A percentile compares a stretch with the other conserved stretches of the same genome.
These are phyloP conservation scores for Yponomeuta sedellus DNA, from an alignment of 2,888 invertebrate species.

Conservation along the genomic window DNA sequence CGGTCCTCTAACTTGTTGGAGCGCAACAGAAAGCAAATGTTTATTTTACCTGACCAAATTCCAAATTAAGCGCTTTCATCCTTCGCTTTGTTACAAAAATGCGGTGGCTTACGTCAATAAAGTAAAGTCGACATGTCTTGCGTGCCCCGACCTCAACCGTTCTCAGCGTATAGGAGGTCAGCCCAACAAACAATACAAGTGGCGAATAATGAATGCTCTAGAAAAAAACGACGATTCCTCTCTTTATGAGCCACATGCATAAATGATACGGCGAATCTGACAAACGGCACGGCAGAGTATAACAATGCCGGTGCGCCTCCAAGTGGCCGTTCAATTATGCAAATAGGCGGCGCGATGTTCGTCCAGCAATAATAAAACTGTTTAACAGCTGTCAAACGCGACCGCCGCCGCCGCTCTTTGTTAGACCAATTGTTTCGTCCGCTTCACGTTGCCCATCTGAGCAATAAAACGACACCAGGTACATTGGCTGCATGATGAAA, in stretches of 20 bases:
- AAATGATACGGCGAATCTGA: conserved; percentile 74
- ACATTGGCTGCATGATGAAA: conserved; percentile 60
- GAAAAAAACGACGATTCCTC: conserved; percentile 62
- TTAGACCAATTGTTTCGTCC: conserved; percentile 43
- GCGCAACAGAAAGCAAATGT: conserved; percentile 49
- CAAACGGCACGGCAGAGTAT: conserved; percentile 74
- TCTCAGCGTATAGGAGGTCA: conserved; percentile 51
- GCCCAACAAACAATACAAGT: conserved; percentile 65
- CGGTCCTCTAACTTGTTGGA: conserved; percentile 37
- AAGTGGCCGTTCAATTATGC: conserved; percentile 77
- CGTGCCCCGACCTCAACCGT: conserved; percentile 46
- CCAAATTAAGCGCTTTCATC: conserved; percentile 60
- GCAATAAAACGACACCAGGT: conserved; percentile 67
- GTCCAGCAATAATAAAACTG: conserved; percentile 73
- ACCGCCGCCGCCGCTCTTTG: conserved; percentile 33
- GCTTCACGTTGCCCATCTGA: conserved; percentile 51
- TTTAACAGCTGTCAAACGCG: conserved; percentile 71
- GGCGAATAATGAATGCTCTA: conserved; percentile 70
- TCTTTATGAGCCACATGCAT: conserved; percentile 71
- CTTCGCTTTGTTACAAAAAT: conserved; percentile 52
- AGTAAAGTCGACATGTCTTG: conserved; percentile 48
- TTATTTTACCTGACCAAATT: conserved; percentile 61
- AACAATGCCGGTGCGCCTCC: conserved; percentile 73
- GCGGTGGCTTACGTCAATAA: conserved; percentile 56
- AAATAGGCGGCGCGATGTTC: conserved; percentile 69